Conservation (phyloP, 2,888 invertebrate genomes). For the Microplitis deprimator region DNA sequence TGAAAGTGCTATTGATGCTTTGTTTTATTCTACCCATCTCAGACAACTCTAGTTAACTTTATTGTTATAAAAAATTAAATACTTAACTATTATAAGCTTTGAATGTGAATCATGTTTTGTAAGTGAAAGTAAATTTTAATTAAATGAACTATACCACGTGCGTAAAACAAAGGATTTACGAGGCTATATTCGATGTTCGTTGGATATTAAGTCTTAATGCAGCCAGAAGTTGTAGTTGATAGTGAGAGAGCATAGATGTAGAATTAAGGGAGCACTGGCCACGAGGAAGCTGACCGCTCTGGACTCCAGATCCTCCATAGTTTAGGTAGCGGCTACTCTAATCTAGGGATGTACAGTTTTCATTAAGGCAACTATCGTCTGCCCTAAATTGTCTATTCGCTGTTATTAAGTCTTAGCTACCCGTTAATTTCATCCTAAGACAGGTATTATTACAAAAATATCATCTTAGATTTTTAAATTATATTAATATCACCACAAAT, state of each 20-base stretch:
- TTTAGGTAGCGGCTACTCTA: slow-evolving; percentile 61
- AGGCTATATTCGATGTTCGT: slow-evolving; percentile 51
- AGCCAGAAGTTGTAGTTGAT: slow-evolving; percentile 35
- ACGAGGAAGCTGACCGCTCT: slow-evolving; percentile 52
- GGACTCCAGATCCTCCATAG: slow-evolving; percentile 50
- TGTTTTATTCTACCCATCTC: not conserved
- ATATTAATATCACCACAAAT: not conserved
- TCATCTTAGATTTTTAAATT: not conserved
- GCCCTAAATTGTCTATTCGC: slow-evolving; percentile 53
- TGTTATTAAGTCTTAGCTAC: slow-evolving; percentile 26
- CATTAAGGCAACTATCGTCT: slow-evolving; percentile 64
- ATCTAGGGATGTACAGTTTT: slow-evolving; percentile 70
- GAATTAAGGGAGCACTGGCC: slow-evolving; percentile 47
- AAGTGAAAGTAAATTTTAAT: not conserved
- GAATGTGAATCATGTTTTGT: too few species aligned
- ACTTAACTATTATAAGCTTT: too few species aligned
- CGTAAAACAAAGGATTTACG: slow-evolving; percentile 64
- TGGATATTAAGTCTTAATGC: slow-evolving; percentile 71
- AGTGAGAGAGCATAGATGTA: slow-evolving; percentile 27
- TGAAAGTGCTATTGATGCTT: not conserved
- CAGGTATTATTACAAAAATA: slow-evolving; percentile 4
- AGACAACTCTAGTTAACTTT: too few species aligned
- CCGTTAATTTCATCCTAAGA: slow-evolving; percentile 35
- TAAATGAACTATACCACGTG: not conserved
- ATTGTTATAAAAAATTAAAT: too few species aligned